Evolutionary conservation across 2,888 invertebrate species (phyloP).

Genomic region (Dasysyrphus albostriatus): DNA sequence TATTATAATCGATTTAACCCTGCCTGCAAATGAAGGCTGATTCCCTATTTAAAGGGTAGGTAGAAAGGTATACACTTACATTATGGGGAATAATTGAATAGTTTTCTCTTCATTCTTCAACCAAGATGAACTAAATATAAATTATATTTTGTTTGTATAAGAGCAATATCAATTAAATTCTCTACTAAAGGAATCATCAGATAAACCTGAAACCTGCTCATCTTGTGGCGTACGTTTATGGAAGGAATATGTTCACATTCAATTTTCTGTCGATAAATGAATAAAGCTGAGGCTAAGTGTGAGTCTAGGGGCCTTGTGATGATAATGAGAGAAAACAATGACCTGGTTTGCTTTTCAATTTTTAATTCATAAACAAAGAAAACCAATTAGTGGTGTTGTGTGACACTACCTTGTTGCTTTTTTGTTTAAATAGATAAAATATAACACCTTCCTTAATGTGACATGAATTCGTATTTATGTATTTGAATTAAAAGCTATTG

Average conservation of each 20-base stretch:
- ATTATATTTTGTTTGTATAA: neutral
- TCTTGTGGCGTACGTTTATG: conserved; percentile 32
- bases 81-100: neutral
- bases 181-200: conserved; percentile 46
- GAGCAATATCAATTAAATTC: conserved; percentile 6
- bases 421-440: conserved; percentile 7
- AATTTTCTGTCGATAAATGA: neutral
- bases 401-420: conserved; percentile 29
- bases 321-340: conserved; percentile 15
- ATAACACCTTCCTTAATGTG: neutral
- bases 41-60: conserved; percentile 1
- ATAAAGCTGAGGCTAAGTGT: neutral
- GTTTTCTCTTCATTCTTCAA: neutral
- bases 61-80: neutral
- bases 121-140: neutral
- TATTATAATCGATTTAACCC: conserved; percentile 7
- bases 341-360: conserved; percentile 29
- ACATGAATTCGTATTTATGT: neutral
- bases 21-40: neutral
- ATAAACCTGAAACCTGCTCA: conserved; percentile 41
- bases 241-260: conserved; percentile 5
- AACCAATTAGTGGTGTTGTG: conserved; percentile 23
- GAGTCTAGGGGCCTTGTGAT: neutral
- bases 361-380: conserved; percentile 31
- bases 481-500: neutral